Base-by-base conservation (phyloP, 2,113 vertebrate genomes). In the Cnemophilus loriae region DNA sequence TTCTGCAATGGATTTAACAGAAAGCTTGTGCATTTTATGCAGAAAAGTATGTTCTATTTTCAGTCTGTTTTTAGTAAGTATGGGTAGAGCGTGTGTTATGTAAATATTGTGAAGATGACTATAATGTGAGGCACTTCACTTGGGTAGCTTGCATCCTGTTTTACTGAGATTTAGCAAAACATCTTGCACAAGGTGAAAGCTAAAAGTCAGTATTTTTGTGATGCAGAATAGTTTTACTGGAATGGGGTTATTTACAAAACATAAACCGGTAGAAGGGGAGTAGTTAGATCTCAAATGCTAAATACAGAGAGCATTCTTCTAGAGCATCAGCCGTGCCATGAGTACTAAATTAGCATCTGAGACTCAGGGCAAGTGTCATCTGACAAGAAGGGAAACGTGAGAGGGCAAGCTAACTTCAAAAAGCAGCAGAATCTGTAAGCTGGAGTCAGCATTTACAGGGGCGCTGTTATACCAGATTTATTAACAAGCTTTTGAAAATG, bases 401-500 rank as follows among this genome's bases (percentile, higher is more conserved):
- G 42, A 74, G 63, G n/a, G 50, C 71, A 91, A 79, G 15, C 21
- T 85, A 63, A 77, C 75, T 91, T 90, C 35, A 64, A 68, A 93
- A 87, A 70, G 60, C 67, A 50, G 23, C 28, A 74, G 63, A 82
- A 39, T 57, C 52, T 75, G 37, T 55, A 67, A 59, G 17, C 28
- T 74, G 64, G 41, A 89, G 68, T 86, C 55, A 88, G 39, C 35
- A 35, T 32, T 70, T 95, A 59, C 63, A 84, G 42, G 26, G 67
- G 9, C 3, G 11, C 30, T 59, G 42, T 88, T 90, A 55, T 6
- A 73, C 28, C 35, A 74, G 84, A 93, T 92, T 92, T 95, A 96
- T 96, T 94, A 94, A 69, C 27, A 88, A 65, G 78, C n/a, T 85
- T 85, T 59, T 93, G 84, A 93, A 93, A 91, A 91, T 81, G 82